These are phyloP conservation scores for Elmis aenea DNA, from an alignment of 2,888 invertebrate genomes.

Conservation along the genomic window DNA sequence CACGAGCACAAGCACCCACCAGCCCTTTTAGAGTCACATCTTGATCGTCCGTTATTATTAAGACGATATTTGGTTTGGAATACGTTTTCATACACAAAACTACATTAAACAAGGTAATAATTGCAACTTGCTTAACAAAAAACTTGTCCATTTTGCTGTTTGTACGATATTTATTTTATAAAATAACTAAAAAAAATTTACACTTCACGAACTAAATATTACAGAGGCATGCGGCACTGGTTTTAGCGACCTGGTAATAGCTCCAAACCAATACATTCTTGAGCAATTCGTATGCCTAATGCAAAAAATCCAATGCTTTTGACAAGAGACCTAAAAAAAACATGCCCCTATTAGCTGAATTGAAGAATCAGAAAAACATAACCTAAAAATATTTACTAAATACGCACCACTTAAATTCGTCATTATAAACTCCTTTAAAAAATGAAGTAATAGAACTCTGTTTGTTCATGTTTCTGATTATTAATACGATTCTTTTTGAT, in stretches of 20 bases:
- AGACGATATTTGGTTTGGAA: slow-evolving; percentile 64
- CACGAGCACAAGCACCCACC: slow-evolving; percentile 51
- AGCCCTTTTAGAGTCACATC: slow-evolving; percentile 73
- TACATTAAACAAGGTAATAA: too few species aligned
- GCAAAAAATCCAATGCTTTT: slow-evolving; percentile 77
- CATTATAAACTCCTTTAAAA: slow-evolving; percentile 63
- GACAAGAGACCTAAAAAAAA: slow-evolving; percentile 65
- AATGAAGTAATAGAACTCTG: slow-evolving; percentile 51
- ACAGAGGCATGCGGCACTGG: too few species aligned
- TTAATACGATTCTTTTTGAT: too few species aligned
- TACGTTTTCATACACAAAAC: slow-evolving; percentile 8
- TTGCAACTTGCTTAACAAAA: too few species aligned
- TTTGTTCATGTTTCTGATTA: slow-evolving; percentile 58
- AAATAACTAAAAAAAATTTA: too few species aligned
- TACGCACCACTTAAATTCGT: slow-evolving; percentile 73
- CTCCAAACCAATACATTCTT: slow-evolving; percentile 72
- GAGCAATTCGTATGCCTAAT: slow-evolving; percentile 71
- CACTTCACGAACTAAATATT: too few species aligned
- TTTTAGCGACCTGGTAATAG: slow-evolving; percentile 35
- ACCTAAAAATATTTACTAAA: slow-evolving; percentile 13
- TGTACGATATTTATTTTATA: too few species aligned
- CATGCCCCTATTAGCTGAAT: background rate
- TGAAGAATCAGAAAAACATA: slow-evolving; percentile 8
- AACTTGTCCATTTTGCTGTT: too few species aligned
- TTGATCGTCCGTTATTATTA: slow-evolving; percentile 82